phyloP scores from a whole-genome alignment of 2,113 vertebrate genomes.

The Chamaea fasciata region DNA sequence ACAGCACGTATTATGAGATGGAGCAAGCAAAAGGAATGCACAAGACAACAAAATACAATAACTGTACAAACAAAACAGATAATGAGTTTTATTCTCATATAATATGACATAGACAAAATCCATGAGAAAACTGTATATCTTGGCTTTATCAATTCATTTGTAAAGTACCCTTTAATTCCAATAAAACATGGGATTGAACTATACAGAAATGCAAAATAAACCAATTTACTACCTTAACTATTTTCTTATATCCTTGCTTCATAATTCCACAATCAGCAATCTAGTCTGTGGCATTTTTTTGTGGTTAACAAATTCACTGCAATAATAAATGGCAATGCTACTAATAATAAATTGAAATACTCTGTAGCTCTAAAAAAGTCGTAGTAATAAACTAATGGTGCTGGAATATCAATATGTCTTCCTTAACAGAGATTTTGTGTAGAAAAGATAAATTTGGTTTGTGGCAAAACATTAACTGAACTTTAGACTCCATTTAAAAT shows the following conservation, averaged over 20 bases:
- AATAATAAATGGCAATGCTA: slow-evolving; percentile 64
- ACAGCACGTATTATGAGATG: slow-evolving; percentile 63
- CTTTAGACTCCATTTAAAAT: background rate
- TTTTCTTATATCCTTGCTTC: slow-evolving; percentile 52
- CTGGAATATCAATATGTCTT: slow-evolving; percentile 23
- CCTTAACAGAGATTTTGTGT: background rate
- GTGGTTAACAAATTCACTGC: slow-evolving; percentile 51
- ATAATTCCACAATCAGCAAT: slow-evolving; percentile 56
- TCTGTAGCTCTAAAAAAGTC: slow-evolving; percentile 29
- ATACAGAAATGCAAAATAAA: slow-evolving; percentile 40
- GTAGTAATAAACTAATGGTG: slow-evolving; percentile 52
- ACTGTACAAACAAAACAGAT: slow-evolving; percentile 75
- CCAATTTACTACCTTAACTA: slow-evolving; percentile 57
- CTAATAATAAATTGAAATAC: slow-evolving; percentile 29
- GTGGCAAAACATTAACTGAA: background rate
- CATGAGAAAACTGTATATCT: slow-evolving; percentile 42
- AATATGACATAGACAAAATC: slow-evolving; percentile 47
- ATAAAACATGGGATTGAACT: slow-evolving; percentile 29
- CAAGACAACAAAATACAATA: slow-evolving; percentile 68
- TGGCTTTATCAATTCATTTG: slow-evolving; percentile 65
- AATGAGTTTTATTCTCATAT: slow-evolving; percentile 69
- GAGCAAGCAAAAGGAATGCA: slow-evolving; percentile 64
- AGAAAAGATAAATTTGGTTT: background rate
- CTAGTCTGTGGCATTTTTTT: slow-evolving; percentile 47
- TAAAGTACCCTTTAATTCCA: slow-evolving; percentile 55